These are phyloP conservation scores for Syrista parreyssii DNA, from an alignment of 2,888 invertebrate species.

Conservation along the genomic window DNA sequence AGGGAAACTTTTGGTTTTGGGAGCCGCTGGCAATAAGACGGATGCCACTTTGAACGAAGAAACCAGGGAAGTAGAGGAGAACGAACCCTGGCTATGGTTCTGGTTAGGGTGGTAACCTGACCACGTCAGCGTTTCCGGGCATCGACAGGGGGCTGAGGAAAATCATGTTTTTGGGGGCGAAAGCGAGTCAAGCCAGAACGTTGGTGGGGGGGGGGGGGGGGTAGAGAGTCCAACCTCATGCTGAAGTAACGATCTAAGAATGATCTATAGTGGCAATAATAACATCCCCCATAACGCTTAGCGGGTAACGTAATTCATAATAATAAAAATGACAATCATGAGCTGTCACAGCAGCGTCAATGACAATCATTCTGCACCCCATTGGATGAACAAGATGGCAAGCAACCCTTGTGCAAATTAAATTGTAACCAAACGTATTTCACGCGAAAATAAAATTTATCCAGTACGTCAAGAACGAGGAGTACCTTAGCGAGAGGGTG, in stretches of 20 bases:
- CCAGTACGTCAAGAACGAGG: no score
- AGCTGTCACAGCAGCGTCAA: no score
- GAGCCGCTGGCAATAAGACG: conserved; percentile 34
- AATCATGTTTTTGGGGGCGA: background rate
- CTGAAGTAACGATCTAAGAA: conserved; percentile 11
- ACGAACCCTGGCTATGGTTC: conserved; percentile 11
- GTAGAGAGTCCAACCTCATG: background rate
- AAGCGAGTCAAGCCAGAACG: no score
- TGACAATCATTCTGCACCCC: no score
- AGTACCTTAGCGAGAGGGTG: no score
- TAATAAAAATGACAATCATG: no score
- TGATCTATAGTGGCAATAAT: conserved; percentile 29
- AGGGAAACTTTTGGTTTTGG: conserved; percentile 24
- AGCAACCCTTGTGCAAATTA: no score
- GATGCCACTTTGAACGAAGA: conserved; percentile 13
- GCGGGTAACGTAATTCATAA: background rate
- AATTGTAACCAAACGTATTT: no score
- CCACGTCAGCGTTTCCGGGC: conserved; percentile 40
- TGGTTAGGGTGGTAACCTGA: conserved; percentile 18
- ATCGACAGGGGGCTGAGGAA: background rate
- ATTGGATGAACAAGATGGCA: no score
- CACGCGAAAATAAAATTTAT: no score
- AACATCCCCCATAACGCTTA: conserved; percentile 12
- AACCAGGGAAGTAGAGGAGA: background rate
- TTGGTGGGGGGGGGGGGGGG: no score